A percentile compares a stretch with the other conserved stretches of the same genome.
Conservation (phyloP, 2,113 vertebrate genomes). For the Neoarius graeffei region DNA sequence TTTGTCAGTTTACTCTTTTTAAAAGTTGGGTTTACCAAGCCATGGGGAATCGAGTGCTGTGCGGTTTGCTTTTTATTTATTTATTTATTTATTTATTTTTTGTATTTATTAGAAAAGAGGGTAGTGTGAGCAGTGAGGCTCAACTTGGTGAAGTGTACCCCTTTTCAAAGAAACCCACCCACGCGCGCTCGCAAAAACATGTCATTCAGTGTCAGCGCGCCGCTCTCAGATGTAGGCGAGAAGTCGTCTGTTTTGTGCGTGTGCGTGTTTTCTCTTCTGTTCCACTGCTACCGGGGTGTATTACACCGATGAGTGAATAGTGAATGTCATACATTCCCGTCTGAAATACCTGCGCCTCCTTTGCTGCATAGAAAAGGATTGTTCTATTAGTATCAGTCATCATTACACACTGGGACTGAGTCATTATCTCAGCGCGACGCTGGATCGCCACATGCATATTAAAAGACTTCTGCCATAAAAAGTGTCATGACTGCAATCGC, state of each 20-base stretch:
- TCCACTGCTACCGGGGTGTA: conserved; percentile 21
- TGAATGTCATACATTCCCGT: conserved; percentile 48
- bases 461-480: conserved; percentile 5
- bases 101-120: conserved; percentile 3
- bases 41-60: background rate
- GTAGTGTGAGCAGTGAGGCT: conserved; percentile 9
- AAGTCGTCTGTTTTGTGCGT: background rate
- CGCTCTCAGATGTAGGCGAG: conserved; percentile 12
- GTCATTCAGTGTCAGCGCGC: conserved; percentile 38
- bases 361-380: conserved; percentile 30
- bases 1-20: conserved; percentile 26
- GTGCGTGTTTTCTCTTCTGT: background rate
- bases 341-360: conserved; percentile 19
- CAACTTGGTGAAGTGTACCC: conserved; percentile 4
- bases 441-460: conserved; percentile 36
- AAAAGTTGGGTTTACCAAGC: conserved; percentile 8
- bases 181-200: conserved; percentile 30
- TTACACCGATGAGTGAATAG: conserved; percentile 42
- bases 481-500: background rate
- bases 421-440: conserved; percentile 39
- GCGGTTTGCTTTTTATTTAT: background rate
- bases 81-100: background rate
- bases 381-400: conserved; percentile 50
- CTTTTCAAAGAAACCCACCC: conserved; percentile 30
- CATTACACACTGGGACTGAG: conserved; percentile 29